These are phyloP conservation scores for Melinaea menophilus DNA, from an alignment of 2,888 invertebrate species.

Conservation along the genomic window DNA sequence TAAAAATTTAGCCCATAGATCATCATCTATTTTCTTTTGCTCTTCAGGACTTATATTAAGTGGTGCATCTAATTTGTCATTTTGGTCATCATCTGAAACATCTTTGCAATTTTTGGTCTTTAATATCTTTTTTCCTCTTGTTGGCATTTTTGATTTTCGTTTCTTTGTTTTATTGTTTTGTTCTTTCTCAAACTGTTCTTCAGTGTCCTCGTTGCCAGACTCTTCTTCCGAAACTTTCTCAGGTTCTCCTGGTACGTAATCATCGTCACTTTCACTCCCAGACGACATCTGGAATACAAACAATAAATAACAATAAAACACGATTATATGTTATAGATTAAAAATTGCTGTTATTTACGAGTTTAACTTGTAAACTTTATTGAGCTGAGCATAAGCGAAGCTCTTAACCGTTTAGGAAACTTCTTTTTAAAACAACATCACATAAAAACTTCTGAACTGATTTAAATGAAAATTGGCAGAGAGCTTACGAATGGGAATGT, in stretches of 20 bases:
- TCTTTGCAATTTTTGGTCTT: conserved; percentile 43
- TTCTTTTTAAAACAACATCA: too few species aligned
- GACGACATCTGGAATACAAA: conserved; percentile 70
- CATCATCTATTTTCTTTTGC: conserved; percentile 84
- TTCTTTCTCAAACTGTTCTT: conserved; percentile 75
- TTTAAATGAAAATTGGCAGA: too few species aligned
- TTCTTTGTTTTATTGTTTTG: conserved; percentile 54
- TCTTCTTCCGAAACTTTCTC: conserved; percentile 83
- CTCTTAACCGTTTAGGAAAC: too few species aligned
- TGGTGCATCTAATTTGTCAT: conserved; percentile 45
- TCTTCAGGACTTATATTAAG: conserved; percentile 74
- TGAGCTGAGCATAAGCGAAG: too few species aligned
- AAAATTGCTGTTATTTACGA: not conserved
- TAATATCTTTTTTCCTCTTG: conserved; percentile 50
- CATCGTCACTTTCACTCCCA: conserved; percentile 88
- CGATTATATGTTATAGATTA: conserved; percentile 8
- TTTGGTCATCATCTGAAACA: conserved; percentile 33
- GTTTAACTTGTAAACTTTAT: too few species aligned
- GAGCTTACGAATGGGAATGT: too few species aligned
- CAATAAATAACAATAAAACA: not conserved
- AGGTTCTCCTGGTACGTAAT: conserved; percentile 83
- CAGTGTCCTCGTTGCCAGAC: conserved; percentile 80
- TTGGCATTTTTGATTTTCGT: conserved; percentile 47
- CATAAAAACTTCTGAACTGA: too few species aligned
- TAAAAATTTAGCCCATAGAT: conserved; percentile 88